Conservation (phyloP, 2,888 invertebrate genomes). For the Tryphoninae sp. region DNA sequence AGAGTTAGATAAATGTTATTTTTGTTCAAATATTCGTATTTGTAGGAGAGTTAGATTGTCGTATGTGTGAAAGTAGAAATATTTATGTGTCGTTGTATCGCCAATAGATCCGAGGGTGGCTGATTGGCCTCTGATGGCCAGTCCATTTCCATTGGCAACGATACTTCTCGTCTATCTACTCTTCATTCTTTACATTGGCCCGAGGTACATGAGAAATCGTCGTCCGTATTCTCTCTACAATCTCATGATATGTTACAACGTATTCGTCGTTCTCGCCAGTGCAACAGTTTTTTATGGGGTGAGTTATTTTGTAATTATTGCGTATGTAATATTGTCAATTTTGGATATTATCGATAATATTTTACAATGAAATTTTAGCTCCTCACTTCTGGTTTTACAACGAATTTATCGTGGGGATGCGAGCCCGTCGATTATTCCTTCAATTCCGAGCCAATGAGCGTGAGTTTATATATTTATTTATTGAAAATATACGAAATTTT, state of each 20-base stretch:
- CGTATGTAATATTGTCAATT: background rate
- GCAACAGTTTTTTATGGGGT: constrained; percentile 88
- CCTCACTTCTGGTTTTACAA: constrained; percentile 86
- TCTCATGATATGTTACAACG: constrained; percentile 77
- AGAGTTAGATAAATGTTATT: background rate
- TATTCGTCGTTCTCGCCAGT: constrained; percentile 84
- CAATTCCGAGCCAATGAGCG: constrained; percentile 85
- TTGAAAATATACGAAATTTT: background rate
- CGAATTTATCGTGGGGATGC: constrained; percentile 85
- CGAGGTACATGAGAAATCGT: constrained; percentile 75
- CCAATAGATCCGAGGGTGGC: constrained; percentile 77
- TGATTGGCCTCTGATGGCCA: constrained; percentile 77
- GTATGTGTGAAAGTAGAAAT: background rate
- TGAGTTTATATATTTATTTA: constrained; percentile 74
- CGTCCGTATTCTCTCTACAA: constrained; percentile 73
- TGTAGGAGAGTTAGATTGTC: background rate
- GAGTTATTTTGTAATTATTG: constrained; percentile 74
- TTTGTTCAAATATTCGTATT: background rate
- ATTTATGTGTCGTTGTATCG: constrained; percentile 23
- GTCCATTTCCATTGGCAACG: constrained; percentile 73
- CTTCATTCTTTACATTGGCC: constrained; percentile 76
- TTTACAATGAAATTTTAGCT: constrained; percentile 81
- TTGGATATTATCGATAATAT: constrained; percentile 20
- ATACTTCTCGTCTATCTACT: constrained; percentile 73
- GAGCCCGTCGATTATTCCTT: constrained; percentile 88